phyloP scores from a whole-genome alignment of 2,797 vertebrate species.

The Spinus pinus region DNA sequence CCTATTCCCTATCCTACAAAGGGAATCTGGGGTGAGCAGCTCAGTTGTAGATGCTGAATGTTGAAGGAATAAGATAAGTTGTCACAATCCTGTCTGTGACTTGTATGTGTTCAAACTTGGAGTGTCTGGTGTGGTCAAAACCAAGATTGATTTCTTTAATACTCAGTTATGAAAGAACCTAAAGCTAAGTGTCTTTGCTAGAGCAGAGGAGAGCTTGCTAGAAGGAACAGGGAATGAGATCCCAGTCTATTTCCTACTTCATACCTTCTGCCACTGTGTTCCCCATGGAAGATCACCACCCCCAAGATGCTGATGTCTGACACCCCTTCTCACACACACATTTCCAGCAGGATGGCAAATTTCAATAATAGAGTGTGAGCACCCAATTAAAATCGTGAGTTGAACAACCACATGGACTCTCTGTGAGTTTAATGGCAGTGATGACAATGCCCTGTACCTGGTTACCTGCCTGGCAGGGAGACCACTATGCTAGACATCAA shows the following conservation, averaged over 20 bases:
- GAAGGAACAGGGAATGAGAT: not conserved
- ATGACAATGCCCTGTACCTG: not conserved
- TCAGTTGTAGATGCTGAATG: not conserved
- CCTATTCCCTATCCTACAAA: not conserved
- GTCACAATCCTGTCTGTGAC: not conserved
- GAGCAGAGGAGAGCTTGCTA: not conserved
- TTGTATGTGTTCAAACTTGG: not conserved
- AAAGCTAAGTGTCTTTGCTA: not conserved
- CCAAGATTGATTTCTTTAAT: not conserved
- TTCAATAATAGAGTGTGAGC: not conserved
- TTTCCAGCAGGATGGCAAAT: not conserved
- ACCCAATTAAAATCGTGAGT: not conserved
- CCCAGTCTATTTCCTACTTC: not conserved
- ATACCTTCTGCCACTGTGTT: not conserved
- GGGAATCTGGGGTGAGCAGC: not conserved
- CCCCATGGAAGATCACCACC: not conserved
- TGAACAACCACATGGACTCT: not conserved
- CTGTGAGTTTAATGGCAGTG: not conserved
- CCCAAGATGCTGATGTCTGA: not conserved
- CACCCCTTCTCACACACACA: accelerated
- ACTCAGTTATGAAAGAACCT: not conserved
- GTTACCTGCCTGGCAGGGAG: not conserved
- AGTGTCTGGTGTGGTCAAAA: not conserved
- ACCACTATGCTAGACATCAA: accelerated
- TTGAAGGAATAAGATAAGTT: not conserved